Base-by-base conservation (phyloP, 2,888 invertebrate species). In the Papilio demoleus region DNA sequence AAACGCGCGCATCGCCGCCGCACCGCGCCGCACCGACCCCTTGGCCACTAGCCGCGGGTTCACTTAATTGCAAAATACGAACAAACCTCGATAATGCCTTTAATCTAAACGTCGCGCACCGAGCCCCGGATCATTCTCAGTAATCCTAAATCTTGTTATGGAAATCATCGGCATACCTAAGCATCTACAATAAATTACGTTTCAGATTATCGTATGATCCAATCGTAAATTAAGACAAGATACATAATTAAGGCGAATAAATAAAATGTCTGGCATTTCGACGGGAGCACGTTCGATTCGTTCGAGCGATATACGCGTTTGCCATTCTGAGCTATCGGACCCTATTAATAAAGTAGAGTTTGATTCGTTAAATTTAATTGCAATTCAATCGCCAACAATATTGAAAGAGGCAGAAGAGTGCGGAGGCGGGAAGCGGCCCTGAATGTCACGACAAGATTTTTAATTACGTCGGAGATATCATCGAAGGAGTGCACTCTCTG, bases 171-270 rank as follows among this genome's bases (percentile, higher is more conserved):
- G 87, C 86, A 90, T 90, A 89, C 88, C 86, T 89, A 90, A 87
- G 89, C 88, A 88, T 88, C 87, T 84, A 86, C 86, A 90, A 91
- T 92, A 92, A 92, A 92, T 92, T 88, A 89, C 83, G 82, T 82
- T 88, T 82, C 88, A 88, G 92, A 92, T 92, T 92, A 92, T 92
- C 92, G 87, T 92, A 92, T 92, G 92, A 92, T 92, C 89, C 91
- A 92, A 92, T 92, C 92, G 92, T 92, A 92, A 92, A 92, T 92
- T 92, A 92, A 92, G 92, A 92, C 92, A 92, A 92, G 92, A 92
- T 92, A 92, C 92, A 92, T 92, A 92, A 92, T 92, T 92, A 92
- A 92, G 91, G 92, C 81, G 88, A 92, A 92, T 92, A 92, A 92
- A 92, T 92, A 92, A 92, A 92, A 92, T 90, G 91, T 91, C 90